phyloP scores from a whole-genome alignment of 2,888 invertebrate species.

The Clitarchus hookeri region DNA sequence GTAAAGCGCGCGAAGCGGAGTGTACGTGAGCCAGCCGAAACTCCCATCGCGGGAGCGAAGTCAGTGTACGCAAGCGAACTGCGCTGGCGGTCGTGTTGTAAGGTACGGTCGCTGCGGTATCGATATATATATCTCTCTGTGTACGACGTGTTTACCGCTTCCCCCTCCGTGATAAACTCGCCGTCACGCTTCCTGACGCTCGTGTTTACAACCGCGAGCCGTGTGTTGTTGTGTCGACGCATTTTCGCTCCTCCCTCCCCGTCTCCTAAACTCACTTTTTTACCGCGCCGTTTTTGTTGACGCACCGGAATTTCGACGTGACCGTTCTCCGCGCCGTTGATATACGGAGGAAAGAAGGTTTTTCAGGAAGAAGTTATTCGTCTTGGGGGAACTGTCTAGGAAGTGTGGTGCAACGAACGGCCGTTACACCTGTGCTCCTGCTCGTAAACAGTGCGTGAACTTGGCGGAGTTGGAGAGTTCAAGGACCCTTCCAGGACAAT shows the following conservation, averaged over 20 bases:
- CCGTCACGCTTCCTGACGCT: no score
- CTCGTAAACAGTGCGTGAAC: not conserved
- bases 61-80: no score
- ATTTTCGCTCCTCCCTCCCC: no score
- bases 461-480: not conserved
- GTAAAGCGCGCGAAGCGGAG: not conserved
- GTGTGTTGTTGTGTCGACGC: not conserved
- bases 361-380: not conserved
- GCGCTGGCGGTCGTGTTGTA: no score
- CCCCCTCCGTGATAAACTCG: no score
- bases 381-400: not conserved
- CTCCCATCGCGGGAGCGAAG: not conserved
- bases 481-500: not conserved
- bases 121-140: no score
- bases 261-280: no score
- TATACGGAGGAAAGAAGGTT: no score
- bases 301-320: no score
- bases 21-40: not conserved
- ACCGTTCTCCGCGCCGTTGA: no score
- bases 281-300: no score
- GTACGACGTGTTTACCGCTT: not conserved
- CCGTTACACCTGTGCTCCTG: not conserved
- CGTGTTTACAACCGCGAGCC: not conserved
- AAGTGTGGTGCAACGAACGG: not conserved
- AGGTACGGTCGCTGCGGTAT: no score